phyloP scores from a whole-genome alignment of 2,797 vertebrate species.

The Paramormyrops hopkinsi region DNA sequence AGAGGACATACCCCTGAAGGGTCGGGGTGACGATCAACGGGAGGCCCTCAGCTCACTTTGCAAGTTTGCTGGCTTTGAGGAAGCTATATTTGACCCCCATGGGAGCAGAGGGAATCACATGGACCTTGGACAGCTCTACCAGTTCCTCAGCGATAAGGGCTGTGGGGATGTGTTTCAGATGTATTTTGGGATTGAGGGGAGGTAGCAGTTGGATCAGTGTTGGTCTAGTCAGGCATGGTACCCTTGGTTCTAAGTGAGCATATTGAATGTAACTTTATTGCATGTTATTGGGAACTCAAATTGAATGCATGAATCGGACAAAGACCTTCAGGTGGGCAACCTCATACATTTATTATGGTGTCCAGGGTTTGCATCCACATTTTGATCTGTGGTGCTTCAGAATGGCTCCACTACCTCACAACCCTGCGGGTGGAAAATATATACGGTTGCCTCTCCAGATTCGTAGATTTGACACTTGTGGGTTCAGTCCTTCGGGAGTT shows the following conservation, averaged over 20 bases:
- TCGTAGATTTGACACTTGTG: background rate
- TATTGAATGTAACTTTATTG: background rate
- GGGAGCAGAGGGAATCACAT: constrained; percentile 86
- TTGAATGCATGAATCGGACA: background rate
- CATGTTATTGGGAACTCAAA: background rate
- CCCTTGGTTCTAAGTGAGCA: background rate
- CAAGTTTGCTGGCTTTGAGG: constrained; percentile 80
- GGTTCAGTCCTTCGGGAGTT: background rate
- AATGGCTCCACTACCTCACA: background rate
- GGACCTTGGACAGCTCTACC: constrained; percentile 92
- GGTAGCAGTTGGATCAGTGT: constrained; percentile 32
- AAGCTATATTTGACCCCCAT: constrained; percentile 78
- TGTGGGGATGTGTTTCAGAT: constrained; percentile 80
- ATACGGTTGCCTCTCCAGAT: background rate
- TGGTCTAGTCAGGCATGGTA: background rate
- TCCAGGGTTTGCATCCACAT: background rate
- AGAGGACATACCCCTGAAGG: constrained; percentile 76
- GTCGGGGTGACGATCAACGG: constrained; percentile 26
- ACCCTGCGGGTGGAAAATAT: background rate
- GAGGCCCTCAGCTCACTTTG: constrained; percentile 57
- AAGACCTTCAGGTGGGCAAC: background rate
- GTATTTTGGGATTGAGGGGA: constrained; percentile 69
- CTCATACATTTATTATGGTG: background rate
- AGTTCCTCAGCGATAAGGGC: constrained; percentile 76
- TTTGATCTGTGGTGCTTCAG: background rate